Conservation (phyloP, 2,797 vertebrate species). For the Fundulus diaphanus region DNA sequence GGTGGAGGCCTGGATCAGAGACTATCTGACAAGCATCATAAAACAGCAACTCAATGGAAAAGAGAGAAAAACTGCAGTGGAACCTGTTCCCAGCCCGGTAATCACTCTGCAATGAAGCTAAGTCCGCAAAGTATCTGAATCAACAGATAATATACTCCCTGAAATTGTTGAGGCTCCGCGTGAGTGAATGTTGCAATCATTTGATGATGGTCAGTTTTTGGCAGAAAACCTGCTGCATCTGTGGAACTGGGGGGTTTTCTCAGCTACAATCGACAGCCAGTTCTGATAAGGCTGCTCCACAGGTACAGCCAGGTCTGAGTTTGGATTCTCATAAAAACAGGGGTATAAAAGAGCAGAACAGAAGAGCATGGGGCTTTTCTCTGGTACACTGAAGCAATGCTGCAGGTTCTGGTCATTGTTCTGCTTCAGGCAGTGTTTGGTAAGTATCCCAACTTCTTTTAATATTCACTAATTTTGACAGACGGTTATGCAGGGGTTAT, state of each 20-base stretch:
- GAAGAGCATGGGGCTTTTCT: not conserved
- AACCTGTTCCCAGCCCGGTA: no score
- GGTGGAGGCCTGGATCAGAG: no score
- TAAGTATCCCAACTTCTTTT: slow-evolving; percentile 36
- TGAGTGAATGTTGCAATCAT: not conserved
- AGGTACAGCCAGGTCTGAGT: slow-evolving; percentile 15
- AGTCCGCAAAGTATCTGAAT: not conserved
- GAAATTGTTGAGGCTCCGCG: not conserved
- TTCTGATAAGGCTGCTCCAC: slow-evolving; percentile 57
- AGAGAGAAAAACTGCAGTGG: no score
- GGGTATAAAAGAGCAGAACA: slow-evolving; percentile 57
- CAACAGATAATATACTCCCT: not conserved
- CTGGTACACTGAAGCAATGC: slow-evolving; percentile 43
- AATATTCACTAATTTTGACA: not conserved
- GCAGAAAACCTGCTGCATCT: slow-evolving; percentile 48
- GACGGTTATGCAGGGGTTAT: not conserved
- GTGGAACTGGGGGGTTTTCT: slow-evolving; percentile 62
- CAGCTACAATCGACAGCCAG: slow-evolving; percentile 51
- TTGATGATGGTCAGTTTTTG: slow-evolving; percentile 2
- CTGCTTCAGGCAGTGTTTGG: slow-evolving; percentile 65
- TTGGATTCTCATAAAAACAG: slow-evolving; percentile 13
- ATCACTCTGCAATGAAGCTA: no score
- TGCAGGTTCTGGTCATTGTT: slow-evolving; percentile 51
- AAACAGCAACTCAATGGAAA: no score
- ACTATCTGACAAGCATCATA: no score